These are phyloP conservation scores for Atta texana DNA, from an alignment of 1,140 invertebrate genomes.

Conservation along the genomic window DNA sequence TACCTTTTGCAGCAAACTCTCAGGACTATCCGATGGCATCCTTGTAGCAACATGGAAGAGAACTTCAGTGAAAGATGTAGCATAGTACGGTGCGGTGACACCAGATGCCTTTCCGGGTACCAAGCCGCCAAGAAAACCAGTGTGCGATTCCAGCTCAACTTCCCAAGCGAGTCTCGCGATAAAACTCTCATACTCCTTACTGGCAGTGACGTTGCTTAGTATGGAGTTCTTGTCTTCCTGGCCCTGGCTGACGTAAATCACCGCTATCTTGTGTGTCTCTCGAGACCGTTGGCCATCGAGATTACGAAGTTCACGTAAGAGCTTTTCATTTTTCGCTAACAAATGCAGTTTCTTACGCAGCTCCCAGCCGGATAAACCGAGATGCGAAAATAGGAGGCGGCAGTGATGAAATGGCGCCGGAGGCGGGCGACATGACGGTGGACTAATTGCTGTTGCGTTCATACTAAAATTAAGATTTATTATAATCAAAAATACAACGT, in stretches of 20 bases:
- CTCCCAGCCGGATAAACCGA: conserved; percentile 96
- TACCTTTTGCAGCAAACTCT: conserved; percentile 96
- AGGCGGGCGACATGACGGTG: conserved; percentile 82
- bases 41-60: conserved; percentile 99
- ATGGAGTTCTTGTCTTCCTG: conserved; percentile 99
- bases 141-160: conserved; percentile 97
- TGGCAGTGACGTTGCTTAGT: conserved; percentile 90
- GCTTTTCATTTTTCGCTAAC: conserved; percentile 95
- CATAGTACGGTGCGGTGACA: conserved; percentile 97
- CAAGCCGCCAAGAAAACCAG: conserved; percentile 98
- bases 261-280: conserved; percentile 99
- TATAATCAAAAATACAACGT: not conserved
- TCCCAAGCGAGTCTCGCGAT: conserved; percentile 98
- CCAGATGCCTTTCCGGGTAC: conserved; percentile 96
- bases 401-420: conserved; percentile 93
- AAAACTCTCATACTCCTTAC: conserved; percentile 97
- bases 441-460: conserved; percentile 77
- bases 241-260: conserved; percentile 98
- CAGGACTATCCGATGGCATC: conserved; percentile 95
- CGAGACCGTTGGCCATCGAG: conserved; percentile 96
- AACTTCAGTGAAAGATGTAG: conserved; percentile 94
- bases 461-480: conserved; percentile 74
- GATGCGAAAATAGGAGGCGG: conserved; percentile 94
- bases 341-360: conserved; percentile 94
- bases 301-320: conserved; percentile 96